Conservation (phyloP, 35 echinoderm and acorn worm genomes). For the Heliocidaris erythrogramma region DNA sequence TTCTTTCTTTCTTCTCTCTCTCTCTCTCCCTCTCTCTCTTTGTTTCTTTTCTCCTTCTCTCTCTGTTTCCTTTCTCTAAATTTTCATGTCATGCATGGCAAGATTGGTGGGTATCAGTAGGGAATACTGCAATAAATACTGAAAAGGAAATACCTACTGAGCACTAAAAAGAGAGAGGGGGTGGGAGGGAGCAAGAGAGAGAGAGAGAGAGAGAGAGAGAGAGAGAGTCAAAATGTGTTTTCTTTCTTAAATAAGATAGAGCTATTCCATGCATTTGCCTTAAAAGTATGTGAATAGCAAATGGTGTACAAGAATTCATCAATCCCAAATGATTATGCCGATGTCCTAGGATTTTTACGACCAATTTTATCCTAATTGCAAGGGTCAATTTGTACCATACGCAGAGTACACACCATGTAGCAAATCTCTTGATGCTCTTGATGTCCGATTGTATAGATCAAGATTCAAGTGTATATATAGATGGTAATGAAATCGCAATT, state of each 20-base stretch:
- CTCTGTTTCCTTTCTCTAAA: no score
- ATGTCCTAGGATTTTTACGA: neutral
- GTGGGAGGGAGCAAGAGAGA: no score
- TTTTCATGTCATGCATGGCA: no score
- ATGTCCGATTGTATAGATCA: neutral
- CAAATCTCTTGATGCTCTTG: neutral
- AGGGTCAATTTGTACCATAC: neutral
- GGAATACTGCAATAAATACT: no score
- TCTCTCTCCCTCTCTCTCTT: no score
- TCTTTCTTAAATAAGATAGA: neutral
- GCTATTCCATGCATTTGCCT: neutral
- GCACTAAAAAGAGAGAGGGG: no score
- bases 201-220: neutral
- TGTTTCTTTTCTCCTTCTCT: no score
- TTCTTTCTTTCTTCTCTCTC: no score
- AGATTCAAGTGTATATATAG: neutral
- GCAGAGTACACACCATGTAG: neutral
- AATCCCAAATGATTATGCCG: neutral
- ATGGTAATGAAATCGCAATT: neutral
- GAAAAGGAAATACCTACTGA: no score
- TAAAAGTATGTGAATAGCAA: neutral
- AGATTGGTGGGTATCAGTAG: no score
- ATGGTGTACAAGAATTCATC: neutral
- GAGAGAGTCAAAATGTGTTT: neutral
- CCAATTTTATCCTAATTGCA: conserved; percentile 10